Percentiles rank a stretch among this genome's conserved stretches.
phyloP scores from a whole-genome alignment of 2,888 invertebrate genomes.

The Diplolepis rosae region DNA sequence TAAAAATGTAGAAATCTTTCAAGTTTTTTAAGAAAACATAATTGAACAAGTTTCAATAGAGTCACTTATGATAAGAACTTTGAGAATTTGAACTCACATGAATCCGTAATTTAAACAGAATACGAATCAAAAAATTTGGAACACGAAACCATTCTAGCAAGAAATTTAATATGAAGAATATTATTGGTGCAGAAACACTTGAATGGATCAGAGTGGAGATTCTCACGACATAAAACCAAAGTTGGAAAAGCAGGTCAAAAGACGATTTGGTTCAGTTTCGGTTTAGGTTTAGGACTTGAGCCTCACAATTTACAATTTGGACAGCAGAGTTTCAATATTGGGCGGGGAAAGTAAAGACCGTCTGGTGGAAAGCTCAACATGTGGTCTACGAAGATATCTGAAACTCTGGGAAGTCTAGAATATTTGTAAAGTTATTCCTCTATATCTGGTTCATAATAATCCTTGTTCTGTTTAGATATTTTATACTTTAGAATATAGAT shows the following conservation, averaged over 20 bases:
- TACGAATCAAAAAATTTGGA: too few relatives aligned
- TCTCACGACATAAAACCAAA: not conserved
- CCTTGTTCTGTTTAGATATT: too few relatives aligned
- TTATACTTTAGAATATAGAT: too few relatives aligned
- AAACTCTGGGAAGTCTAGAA: not conserved
- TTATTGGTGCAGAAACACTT: too few relatives aligned
- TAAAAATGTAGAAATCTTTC: too few relatives aligned
- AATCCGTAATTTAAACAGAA: too few relatives aligned
- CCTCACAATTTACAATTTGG: not conserved
- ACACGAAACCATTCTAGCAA: too few relatives aligned
- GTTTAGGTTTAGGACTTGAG: not conserved
- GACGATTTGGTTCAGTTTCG: not conserved
- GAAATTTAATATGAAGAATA: too few relatives aligned
- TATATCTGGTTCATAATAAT: not conserved
- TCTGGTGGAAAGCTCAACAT: conserved; percentile 18
- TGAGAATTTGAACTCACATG: too few relatives aligned
- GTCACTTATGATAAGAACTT: too few relatives aligned
- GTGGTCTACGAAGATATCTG: conserved; percentile 14
- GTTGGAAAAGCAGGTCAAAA: not conserved
- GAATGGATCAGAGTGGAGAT: not conserved
- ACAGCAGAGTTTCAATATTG: conserved; percentile 13
- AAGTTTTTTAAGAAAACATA: too few relatives aligned
- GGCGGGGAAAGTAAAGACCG: conserved; percentile 11
- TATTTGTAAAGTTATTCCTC: conserved; percentile 11
- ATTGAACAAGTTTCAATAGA: too few relatives aligned